These are phyloP conservation scores for Urechis unicinctus DNA, from an alignment of 2,888 invertebrate species.

Conservation along the genomic window DNA sequence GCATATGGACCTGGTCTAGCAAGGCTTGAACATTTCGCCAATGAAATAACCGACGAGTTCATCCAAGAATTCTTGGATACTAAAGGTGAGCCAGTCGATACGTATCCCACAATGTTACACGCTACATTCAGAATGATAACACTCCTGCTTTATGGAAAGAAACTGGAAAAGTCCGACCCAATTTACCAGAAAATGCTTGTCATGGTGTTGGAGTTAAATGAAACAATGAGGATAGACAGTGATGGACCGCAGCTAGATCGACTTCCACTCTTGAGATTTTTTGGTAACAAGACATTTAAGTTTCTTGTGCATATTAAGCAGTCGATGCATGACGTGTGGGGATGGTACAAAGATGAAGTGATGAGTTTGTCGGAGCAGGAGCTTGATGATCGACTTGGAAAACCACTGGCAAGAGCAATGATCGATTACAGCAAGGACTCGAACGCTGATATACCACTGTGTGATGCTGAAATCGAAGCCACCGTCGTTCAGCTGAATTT, in stretches of 20 bases:
- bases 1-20: not conserved
- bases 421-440: not conserved
- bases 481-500: not conserved
- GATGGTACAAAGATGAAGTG: not conserved
- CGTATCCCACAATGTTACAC: not conserved
- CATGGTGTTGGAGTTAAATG: not conserved
- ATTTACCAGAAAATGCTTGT: not conserved
- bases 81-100: not conserved
- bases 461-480: not conserved
- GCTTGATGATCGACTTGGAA: not conserved
- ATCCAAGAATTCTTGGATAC: not conserved
- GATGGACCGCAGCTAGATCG: constrained; percentile 25
- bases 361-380: not conserved
- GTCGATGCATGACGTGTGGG: not conserved
- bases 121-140: not conserved
- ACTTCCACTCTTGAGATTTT: constrained; percentile 24
- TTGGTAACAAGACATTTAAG: constrained; percentile 18
- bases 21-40: not conserved
- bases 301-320: not conserved
- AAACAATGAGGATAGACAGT: not conserved
- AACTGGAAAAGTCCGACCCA: not conserved
- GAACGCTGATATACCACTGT: not conserved
- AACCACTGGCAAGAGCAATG: not conserved
- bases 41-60: not conserved
- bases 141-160: not conserved